phyloP scores from a whole-genome alignment of 2,888 invertebrate species.

The Scrobipalpa costella region DNA sequence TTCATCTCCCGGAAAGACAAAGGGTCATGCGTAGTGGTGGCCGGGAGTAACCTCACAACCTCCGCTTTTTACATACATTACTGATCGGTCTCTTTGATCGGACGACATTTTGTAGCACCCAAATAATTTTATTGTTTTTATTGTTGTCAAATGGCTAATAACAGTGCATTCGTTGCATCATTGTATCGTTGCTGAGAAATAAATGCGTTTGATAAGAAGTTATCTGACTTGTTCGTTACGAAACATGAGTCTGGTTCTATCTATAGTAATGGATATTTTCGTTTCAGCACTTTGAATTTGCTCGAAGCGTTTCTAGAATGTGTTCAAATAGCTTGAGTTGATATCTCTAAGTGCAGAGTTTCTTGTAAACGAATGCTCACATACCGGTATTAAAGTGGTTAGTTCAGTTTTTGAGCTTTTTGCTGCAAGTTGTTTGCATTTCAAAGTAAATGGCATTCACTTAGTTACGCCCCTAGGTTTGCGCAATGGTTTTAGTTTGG shows the following conservation, averaged over 20 bases:
- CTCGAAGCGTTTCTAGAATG: not conserved
- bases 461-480: not conserved
- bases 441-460: constrained; percentile 6
- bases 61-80: constrained; percentile 7
- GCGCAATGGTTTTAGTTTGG: not conserved
- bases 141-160: not conserved
- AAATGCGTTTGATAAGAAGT: constrained; percentile 9
- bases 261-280: not conserved
- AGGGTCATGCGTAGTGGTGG: constrained; percentile 1
- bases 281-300: not conserved
- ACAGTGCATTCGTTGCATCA: constrained; percentile 10
- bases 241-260: not conserved
- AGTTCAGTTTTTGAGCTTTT: constrained; percentile 12
- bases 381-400: constrained; percentile 5
- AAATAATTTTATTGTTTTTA: not conserved
- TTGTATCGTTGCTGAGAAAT: not conserved
- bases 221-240: constrained; percentile 8
- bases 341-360: not conserved
- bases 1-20: constrained; percentile 11
- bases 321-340: not conserved
- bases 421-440: constrained; percentile 12
- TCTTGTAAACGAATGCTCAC: not conserved
- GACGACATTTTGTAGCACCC: not conserved
- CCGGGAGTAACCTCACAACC: constrained; percentile 9
- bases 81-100: constrained; percentile 8